A percentile compares a stretch with the other conserved stretches of the same genome.
Evolutionary conservation across 2,888 invertebrate genomes (phyloP).

Genomic region (Syrista parreyssii): DNA sequence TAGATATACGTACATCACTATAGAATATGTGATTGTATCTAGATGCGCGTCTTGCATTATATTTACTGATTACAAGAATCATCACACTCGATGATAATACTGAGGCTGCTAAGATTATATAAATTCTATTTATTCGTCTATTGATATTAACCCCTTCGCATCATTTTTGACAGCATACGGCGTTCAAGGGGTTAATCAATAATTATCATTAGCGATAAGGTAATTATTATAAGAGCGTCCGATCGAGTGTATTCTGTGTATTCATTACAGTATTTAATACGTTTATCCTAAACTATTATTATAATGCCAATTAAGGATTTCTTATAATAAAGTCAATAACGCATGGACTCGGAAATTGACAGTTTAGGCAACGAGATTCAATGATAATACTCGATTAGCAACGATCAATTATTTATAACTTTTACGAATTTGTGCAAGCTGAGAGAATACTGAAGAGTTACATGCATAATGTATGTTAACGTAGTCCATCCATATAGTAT

Average conservation of each 20-base stretch:
- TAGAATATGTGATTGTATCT: not conserved
- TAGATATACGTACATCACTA: not conserved
- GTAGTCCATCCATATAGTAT: constrained; percentile 37
- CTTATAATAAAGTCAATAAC: not conserved
- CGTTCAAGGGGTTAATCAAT: not conserved
- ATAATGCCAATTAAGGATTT: not conserved
- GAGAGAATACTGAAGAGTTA: not conserved
- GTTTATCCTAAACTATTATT: not conserved
- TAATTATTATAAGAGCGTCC: not conserved
- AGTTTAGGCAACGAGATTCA: not conserved
- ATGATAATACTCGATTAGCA: constrained; percentile 14
- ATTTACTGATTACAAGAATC: not conserved
- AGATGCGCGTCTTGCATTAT: not conserved
- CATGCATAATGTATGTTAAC: not conserved
- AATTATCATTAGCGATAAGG: not conserved
- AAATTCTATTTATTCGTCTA: not conserved
- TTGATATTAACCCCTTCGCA: not conserved
- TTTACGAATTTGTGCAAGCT: not conserved
- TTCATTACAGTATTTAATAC: not conserved
- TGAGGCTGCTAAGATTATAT: not conserved
- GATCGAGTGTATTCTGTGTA: not conserved
- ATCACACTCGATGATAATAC: not conserved
- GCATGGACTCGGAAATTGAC: not conserved
- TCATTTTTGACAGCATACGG: too few relatives aligned
- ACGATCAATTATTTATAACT: constrained; percentile 22